Evolutionary conservation across 2,113 vertebrate species (phyloP).

Genomic region (Triplophysa tibetana): DNA sequence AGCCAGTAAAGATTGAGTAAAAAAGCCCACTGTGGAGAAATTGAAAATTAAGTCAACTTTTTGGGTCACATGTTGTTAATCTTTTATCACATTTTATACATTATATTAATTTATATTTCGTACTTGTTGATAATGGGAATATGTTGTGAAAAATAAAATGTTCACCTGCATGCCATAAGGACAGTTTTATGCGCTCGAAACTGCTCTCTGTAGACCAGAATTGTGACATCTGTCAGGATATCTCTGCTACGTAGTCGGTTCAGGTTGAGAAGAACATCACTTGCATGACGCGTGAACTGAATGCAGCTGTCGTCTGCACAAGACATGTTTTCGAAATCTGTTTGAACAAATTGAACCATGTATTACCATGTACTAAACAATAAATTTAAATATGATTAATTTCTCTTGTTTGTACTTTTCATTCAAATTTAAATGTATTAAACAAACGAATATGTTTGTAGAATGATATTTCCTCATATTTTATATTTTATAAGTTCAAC

Average conservation of each 20-base stretch:
- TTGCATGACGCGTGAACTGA: slow-evolving; percentile 96
- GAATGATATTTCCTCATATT: no score
- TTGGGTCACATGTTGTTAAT: background rate
- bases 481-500: no score
- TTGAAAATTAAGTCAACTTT: background rate
- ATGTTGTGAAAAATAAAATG: background rate
- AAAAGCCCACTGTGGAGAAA: slow-evolving; percentile 87
- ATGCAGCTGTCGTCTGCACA: slow-evolving; percentile 96
- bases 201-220: slow-evolving; percentile 93
- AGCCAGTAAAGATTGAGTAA: slow-evolving; percentile 97
- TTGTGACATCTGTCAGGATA: slow-evolving; percentile 94
- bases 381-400: background rate
- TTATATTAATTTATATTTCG: no score
- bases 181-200: slow-evolving; percentile 98
- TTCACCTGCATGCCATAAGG: slow-evolving; percentile 98
- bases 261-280: slow-evolving; percentile 95
- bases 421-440: no score
- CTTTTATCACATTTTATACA: background rate
- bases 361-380: background rate
- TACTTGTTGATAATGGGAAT: no score
- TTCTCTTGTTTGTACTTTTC: no score
- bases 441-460: no score
- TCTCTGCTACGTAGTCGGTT: slow-evolving; percentile 93
- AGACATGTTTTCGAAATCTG: slow-evolving; percentile 85
- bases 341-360: slow-evolving; percentile 11